Evolutionary conservation across 2,113 vertebrate genomes (phyloP).

Genomic region (Macquaria ambigua): DNA sequence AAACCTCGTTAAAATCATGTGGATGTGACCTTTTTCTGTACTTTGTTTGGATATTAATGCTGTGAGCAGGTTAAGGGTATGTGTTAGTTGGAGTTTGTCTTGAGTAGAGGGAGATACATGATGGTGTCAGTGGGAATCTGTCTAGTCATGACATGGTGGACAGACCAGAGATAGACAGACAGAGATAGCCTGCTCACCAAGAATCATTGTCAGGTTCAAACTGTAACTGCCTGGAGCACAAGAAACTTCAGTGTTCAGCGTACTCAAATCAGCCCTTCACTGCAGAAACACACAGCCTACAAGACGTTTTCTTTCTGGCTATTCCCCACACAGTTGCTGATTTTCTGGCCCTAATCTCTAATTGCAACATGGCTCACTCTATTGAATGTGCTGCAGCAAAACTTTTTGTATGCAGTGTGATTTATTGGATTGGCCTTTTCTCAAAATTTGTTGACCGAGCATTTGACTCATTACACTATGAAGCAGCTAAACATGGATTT

Average conservation of each 20-base stretch:
- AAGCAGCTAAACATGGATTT: neutral
- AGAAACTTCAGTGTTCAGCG: too few species aligned
- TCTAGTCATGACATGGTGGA: conserved; percentile 9
- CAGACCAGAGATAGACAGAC: neutral
- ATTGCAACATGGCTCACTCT: neutral
- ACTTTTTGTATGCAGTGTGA: neutral
- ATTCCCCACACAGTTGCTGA: conserved; percentile 35
- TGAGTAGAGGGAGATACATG: neutral
- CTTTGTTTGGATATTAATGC: conserved; percentile 22
- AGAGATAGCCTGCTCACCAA: conserved; percentile 16
- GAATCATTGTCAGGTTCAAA: conserved; percentile 30
- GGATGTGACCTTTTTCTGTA: conserved; percentile 26
- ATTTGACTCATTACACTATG: neutral
- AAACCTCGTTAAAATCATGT: conserved; percentile 41
- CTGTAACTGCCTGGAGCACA: conserved; percentile 17
- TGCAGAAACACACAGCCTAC: conserved; percentile 20
- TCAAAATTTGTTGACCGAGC: neutral
- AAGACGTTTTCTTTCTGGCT: conserved; percentile 15
- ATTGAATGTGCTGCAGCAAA: neutral
- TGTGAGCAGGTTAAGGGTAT: conserved; percentile 65
- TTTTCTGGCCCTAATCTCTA: neutral
- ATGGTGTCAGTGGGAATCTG: conserved; percentile 24
- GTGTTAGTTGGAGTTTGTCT: conserved; percentile 70
- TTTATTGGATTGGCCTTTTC: conserved; percentile 3
- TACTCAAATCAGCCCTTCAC: conserved; percentile 3